These are phyloP conservation scores for Oscheius onirici DNA, from an alignment of 2,888 invertebrate species.

Conservation along the genomic window DNA sequence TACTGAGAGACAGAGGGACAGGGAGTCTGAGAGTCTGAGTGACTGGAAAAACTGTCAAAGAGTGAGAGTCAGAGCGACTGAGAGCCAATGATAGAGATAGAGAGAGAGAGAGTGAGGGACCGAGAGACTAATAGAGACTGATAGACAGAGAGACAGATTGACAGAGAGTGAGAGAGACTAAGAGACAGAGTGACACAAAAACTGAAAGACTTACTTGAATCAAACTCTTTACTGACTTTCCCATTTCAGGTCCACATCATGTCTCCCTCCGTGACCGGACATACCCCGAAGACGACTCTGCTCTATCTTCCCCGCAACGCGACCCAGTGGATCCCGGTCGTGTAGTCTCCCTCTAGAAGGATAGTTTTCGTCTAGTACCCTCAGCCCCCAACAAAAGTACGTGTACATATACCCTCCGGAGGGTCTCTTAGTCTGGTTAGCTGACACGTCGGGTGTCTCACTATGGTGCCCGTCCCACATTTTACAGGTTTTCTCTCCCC, in stretches of 20 bases:
- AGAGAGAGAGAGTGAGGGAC: no score
- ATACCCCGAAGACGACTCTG: conserved; percentile 56
- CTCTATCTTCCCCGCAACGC: conserved; percentile 69
- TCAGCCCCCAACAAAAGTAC: background rate
- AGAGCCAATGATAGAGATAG: no score
- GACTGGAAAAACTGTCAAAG: no score
- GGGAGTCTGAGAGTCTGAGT: no score
- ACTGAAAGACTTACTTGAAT: no score
- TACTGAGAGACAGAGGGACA: no score
- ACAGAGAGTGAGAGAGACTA: background rate
- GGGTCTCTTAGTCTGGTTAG: conserved; percentile 8
- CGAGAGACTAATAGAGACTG: no score
- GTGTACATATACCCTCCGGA: conserved; percentile 21
- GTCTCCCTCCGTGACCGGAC: conserved; percentile 38
- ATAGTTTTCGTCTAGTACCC: background rate
- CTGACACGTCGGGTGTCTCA: conserved; percentile 17
- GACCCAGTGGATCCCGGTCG: conserved; percentile 68
- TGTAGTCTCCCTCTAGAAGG: conserved; percentile 4
- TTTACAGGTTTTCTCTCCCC: conserved; percentile 2
- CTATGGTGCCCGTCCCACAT: conserved; percentile 19
- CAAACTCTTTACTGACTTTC: background rate
- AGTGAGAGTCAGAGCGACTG: no score
- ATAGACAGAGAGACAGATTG: no score
- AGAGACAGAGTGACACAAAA: no score
- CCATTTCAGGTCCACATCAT: conserved; percentile 42